Evolutionary conservation across 2,888 invertebrate species (phyloP), one percentile per base, ranked within the genome.

Genomic region (Entomobrya multifasciata): DNA sequence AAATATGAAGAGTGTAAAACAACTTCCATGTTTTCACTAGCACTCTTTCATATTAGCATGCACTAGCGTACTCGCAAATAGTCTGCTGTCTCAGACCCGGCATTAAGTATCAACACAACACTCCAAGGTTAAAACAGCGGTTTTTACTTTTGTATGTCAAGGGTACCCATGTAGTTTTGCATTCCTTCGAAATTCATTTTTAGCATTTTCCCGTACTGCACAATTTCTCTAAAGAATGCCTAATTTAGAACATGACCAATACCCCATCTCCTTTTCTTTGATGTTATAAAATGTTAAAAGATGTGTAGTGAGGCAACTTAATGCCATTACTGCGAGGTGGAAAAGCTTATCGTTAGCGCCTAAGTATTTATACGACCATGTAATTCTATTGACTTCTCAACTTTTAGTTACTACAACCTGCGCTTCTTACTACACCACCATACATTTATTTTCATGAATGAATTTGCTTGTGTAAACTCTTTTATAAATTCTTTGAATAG

Each of bases 301-400:
- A 65, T 36, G 65, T 65, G 65, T 41, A 36, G 3, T 41, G 41
- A 65, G 15, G 65, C 65, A 41, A 30, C 17, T 65, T 65, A 65
- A 65, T 36, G 36, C 10, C 65, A 65, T 65, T 65, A 41, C 41
- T 4, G 36, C 11, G 41, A 41, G 36, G 65, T 65, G 65, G 65
- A 65, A 65, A 36, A 65, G 36, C 65, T 65, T 65, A 65, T 65
- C 41, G 65, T 65, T 65, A 65, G 30, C 41, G 17, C n/a, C 5
- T 65, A 65, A 36, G 36, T 41, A 17, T 41, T 65, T n/a, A 36
- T 65, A 41, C 30, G 17, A 41, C 20, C 41, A 41, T 65, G 20
- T 65, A 65, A 65, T 65, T 65, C 65, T 65, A 65, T 65, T 65
- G 65, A 65, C 36, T 62, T 15, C n/a, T 13, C n/a, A 25, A 36